Percentiles rank a stretch among this genome's conserved stretches.
Evolutionary conservation across 2,113 vertebrate genomes (phyloP).

Genomic region (Rousettus leschenaultii): DNA sequence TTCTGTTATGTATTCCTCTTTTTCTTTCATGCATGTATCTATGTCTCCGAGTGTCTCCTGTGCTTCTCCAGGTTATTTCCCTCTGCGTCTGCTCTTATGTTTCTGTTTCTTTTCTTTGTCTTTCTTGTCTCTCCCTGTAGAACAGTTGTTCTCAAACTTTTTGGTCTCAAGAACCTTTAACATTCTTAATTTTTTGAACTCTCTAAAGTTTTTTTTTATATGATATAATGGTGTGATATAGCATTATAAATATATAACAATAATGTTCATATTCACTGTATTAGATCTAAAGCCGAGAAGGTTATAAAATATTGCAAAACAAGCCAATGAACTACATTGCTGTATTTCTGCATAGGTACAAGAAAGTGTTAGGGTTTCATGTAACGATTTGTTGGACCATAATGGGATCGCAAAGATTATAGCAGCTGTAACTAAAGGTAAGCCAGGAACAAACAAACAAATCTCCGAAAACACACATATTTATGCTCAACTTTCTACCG

Average conservation of each 20-base stretch:
- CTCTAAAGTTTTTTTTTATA: not conserved
- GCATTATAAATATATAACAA: not conserved
- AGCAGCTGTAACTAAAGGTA: not conserved
- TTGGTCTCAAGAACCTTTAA: not conserved
- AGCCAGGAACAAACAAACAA: not conserved
- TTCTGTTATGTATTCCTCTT: not conserved
- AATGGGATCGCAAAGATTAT: not conserved
- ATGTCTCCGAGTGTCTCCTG: not conserved
- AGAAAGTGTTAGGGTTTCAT: not conserved
- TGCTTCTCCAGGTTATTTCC: not conserved
- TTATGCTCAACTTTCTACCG: not conserved
- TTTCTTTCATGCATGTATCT: not conserved
- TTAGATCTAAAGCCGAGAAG: conserved; percentile 28
- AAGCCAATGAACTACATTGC: not conserved
- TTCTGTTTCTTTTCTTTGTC: not conserved
- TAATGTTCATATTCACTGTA: not conserved
- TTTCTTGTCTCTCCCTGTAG: not conserved
- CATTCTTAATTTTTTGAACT: conserved; percentile 24
- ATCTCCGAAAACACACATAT: not conserved
- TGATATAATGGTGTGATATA: not conserved
- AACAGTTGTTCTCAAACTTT: conserved; percentile 24
- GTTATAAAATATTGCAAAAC: not conserved
- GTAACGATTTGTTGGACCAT: not conserved
- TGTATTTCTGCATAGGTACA: not conserved
- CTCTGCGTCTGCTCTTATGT: not conserved